Base-by-base conservation (phyloP, 1,140 invertebrate species). In the Cydia strobilella region DNA sequence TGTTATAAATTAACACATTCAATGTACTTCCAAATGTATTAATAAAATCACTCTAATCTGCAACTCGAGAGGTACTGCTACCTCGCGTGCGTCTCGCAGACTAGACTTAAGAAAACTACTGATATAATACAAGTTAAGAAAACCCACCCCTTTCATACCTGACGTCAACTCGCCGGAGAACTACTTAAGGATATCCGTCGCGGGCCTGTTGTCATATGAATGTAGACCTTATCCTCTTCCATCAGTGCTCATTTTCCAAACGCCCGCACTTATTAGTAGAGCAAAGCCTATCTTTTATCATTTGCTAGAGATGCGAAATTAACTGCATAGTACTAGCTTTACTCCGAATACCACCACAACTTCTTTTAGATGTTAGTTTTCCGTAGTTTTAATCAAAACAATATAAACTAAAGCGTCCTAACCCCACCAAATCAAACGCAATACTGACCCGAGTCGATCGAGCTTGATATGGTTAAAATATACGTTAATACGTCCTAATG, bases 81-180 rank as follows among this genome's bases (percentile, higher is more conserved):
- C 65, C 31, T 3, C 7, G 31, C 65, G 65, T 42, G 65, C 42
- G 35, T 35, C 65, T 69, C 65, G 65, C 15, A 69, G 65, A 39
- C 65, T 35, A 69, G 65, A 69, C 65, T 69, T 5, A 69, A 69
- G 65, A 35, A 69, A 69, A 69, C 65, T 69, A 69, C 65, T 27
- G 27, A n/a, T 15, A 69, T 20, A 42, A 39, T 35, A 35, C 6
- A 69, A 42, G 65, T 69, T 18, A 31, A 35, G 65, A 69, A 69
- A 69, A 69, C 65, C 65, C 65, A 69, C 35, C 65, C 65, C 65
- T 69, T 69, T 69, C 65, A 69, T 69, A 69, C 31, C 65, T 69
- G 65, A 69, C 65, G 65, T 69, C 65, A 69, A 35, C 27, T 15
- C 65, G 35, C n/a, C 31, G 31, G 27, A 69, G 15, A 69, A 69